These are phyloP conservation scores for Bubo bubo DNA, from an alignment of 2,113 vertebrate genomes.

Conservation along the genomic window DNA sequence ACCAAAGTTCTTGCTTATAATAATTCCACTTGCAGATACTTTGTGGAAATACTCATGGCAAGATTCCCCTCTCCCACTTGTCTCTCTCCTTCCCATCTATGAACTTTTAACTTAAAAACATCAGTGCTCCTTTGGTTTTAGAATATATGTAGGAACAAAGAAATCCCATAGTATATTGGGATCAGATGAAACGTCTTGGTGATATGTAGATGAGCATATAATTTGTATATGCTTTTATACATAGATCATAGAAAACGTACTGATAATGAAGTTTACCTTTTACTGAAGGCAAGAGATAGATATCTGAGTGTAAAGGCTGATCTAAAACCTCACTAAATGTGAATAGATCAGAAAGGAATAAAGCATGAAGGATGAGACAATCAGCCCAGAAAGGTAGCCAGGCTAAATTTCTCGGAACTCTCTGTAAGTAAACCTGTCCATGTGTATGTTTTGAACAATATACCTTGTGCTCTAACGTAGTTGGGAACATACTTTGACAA, in stretches of 20 bases:
- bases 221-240: background rate
- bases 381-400: background rate
- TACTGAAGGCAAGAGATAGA: background rate
- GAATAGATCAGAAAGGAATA: background rate
- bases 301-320: background rate
- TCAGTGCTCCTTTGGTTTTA: background rate
- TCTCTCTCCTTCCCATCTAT: background rate
- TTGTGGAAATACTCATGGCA: background rate
- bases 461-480: background rate
- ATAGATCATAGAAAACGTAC: background rate
- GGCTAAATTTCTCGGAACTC: background rate
- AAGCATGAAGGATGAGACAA: background rate
- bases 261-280: background rate
- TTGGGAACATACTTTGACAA: background rate
- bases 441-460: background rate
- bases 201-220: background rate
- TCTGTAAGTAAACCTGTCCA: background rate
- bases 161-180: constrained; percentile 16
- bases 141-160: background rate
- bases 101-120: constrained; percentile 47
- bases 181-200: background rate
- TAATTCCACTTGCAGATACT: constrained; percentile 5
- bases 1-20: background rate
- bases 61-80: background rate
- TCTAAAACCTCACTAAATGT: background rate